Evolutionary conservation across 1,140 invertebrate species (phyloP).

Genomic region (Conus betulinus): DNA sequence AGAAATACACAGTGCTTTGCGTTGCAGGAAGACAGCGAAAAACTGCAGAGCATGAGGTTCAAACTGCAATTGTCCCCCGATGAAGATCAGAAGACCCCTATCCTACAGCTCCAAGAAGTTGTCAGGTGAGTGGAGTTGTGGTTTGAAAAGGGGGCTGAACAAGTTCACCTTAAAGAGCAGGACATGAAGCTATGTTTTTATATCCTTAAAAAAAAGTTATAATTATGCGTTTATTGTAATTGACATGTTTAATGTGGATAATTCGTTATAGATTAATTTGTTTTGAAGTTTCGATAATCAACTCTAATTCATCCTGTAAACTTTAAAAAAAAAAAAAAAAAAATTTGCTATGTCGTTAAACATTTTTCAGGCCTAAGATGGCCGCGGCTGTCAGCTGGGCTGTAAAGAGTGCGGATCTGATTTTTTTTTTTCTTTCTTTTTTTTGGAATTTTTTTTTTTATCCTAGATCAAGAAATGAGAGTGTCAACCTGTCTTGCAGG

Average conservation of each 20-base stretch:
- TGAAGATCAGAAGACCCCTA: constrained; percentile 93
- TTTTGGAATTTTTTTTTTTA: neutral
- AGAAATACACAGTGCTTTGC: neutral
- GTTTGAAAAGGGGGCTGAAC: neutral
- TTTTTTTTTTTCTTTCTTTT: neutral
- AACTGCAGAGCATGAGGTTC: constrained; percentile 93
- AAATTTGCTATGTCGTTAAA: too few relatives aligned
- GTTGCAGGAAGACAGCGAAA: constrained; percentile 80
- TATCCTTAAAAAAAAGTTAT: too few relatives aligned
- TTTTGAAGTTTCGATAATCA: too few relatives aligned
- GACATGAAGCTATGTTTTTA: too few relatives aligned
- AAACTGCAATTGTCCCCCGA: constrained; percentile 92
- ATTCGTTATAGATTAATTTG: too few relatives aligned
- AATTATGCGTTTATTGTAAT: too few relatives aligned
- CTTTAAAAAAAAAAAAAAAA: too few relatives aligned
- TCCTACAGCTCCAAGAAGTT: constrained; percentile 92
- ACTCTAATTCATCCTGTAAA: too few relatives aligned
- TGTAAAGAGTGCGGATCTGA: too few relatives aligned
- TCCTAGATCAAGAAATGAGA: neutral
- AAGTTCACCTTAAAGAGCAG: neutral
- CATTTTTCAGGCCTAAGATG: too few relatives aligned
- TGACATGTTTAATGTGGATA: too few relatives aligned
- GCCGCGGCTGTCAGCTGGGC: too few relatives aligned
- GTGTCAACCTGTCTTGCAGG: constrained; percentile 59
- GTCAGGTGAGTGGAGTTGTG: constrained; percentile 78